Percentiles rank a stretch among this genome's conserved stretches.
Evolutionary conservation across 2,797 vertebrate genomes (phyloP).

Genomic region (Botia almorhae): DNA sequence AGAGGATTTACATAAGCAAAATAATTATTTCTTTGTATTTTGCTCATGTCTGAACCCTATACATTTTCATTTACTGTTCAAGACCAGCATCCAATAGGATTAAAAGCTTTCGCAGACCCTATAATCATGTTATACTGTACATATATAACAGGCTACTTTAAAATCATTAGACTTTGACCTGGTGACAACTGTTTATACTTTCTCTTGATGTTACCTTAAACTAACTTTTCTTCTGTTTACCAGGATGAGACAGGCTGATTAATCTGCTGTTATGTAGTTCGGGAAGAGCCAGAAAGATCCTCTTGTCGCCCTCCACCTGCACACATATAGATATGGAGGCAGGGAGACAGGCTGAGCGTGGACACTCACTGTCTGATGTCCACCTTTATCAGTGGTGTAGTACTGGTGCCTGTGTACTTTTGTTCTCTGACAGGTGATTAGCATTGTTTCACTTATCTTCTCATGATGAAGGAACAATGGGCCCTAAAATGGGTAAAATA

Average conservation of each 20-base stretch:
- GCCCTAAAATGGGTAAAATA: slow-evolving; percentile 50
- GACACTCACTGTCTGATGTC: slow-evolving; percentile 47
- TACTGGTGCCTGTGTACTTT: slow-evolving; percentile 48
- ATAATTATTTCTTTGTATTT: not conserved
- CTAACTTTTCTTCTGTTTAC: slow-evolving; percentile 35
- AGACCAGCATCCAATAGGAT: not conserved
- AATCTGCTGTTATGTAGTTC: slow-evolving; percentile 41
- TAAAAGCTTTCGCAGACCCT: not conserved
- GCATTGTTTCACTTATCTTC: slow-evolving; percentile 63
- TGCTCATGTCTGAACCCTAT: not conserved
- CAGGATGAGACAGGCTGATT: slow-evolving; percentile 47
- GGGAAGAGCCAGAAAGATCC: slow-evolving; percentile 38
- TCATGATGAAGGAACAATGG: slow-evolving; percentile 56
- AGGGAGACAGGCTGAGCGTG: slow-evolving; percentile 39
- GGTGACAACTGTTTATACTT: not conserved
- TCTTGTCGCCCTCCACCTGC: slow-evolving; percentile 41
- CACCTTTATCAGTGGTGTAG: slow-evolving; percentile 48
- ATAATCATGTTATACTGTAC: slow-evolving; percentile 4
- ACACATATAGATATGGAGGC: slow-evolving; percentile 38
- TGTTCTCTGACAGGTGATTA: slow-evolving; percentile 55
- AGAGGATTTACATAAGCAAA: not conserved
- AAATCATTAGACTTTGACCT: slow-evolving; percentile 19
- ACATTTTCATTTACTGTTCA: not conserved
- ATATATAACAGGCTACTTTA: not conserved
- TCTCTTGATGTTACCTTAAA: slow-evolving; percentile 11